Evolutionary conservation across 1,140 invertebrate species (phyloP), one percentile per base, ranked within the genome.

Genomic region (Pseudoatta argentina): DNA sequence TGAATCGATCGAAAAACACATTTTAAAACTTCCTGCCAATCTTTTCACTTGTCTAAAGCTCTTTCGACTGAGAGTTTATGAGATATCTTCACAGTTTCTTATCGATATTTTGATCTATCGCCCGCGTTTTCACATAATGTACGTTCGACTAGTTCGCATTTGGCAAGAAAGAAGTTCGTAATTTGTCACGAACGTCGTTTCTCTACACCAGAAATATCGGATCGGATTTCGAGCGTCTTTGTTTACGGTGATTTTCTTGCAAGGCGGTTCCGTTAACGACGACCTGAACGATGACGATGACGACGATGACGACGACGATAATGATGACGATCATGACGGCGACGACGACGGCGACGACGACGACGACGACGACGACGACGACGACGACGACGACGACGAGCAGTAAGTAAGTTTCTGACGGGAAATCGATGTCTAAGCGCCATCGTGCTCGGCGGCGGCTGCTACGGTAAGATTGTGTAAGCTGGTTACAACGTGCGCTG

Each of bases 351-450:
- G 7, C 34, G 34, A 39, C 34, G 34, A 39, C 0, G 34, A 39
- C 0, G 34, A 73, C 82, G 85, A 88, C 67, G 55, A 73, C 69
- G 81, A 88, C 87, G 78, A 78, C 67, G 88, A 89, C 83, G 91
- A 89, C 89, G 88, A 69, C 77, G 61, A 72, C 64, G 90, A 83
- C 83, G 85, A 91, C 90, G 78, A 85, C 79, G 87, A 92, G 91
- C 85, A 88, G 89, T 90, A 88, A 87, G 90, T 91, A 91, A 93
- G 92, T 93, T 92, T 89, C 92, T 92, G 91, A 93, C 92, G 91
- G 92, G 71, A 93, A 93, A 93, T 93, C 92, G 92, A 93, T 93
- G 92, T 86, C 85, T 89, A 88, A 92, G 91, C 90, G 91, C 90
- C 92, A 90, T 88, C 86, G 88, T 87, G 91, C 86, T 87, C 89